These are phyloP conservation scores for Cervus canadensis DNA, from an alignment of 2,113 vertebrate genomes.

Conservation along the genomic window DNA sequence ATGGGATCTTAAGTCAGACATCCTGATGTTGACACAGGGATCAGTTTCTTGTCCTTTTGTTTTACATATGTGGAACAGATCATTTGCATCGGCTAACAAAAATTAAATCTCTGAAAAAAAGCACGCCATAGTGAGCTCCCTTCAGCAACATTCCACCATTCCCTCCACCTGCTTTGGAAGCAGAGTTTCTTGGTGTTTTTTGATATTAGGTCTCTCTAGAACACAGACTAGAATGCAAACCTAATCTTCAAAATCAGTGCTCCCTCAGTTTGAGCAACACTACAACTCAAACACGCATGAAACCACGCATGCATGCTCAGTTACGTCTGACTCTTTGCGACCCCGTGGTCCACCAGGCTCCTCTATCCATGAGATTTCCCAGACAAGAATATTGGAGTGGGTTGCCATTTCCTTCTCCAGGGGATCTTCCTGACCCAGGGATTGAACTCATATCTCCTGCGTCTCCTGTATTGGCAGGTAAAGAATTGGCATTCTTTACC, in stretches of 20 bases:
- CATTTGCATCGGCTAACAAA: slow-evolving; percentile 75
- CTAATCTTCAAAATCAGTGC: slow-evolving; percentile 49
- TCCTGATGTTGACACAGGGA: slow-evolving; percentile 41
- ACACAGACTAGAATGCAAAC: slow-evolving; percentile 50
- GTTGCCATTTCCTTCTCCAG: neutral
- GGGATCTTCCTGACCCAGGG: neutral
- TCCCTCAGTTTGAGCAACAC: neutral
- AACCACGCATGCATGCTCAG: neutral
- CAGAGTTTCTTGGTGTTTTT: slow-evolving; percentile 58
- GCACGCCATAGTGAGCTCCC: slow-evolving; percentile 35
- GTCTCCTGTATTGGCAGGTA: neutral
- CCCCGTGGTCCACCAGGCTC: neutral
- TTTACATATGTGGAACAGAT: slow-evolving; percentile 73
- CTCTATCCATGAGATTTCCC: neutral
- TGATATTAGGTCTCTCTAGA: slow-evolving; percentile 55
- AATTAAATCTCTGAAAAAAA: slow-evolving; percentile 74
- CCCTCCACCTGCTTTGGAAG: slow-evolving; percentile 32
- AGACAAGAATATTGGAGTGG: neutral
- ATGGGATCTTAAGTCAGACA: slow-evolving; percentile 50
- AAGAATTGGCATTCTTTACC: neutral
- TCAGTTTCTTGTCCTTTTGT: slow-evolving; percentile 69
- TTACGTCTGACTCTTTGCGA: neutral
- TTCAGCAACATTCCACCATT: slow-evolving; percentile 46
- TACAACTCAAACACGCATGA: slow-evolving; percentile 21
- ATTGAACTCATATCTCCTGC: neutral